phyloP scores from a whole-genome alignment of 2,113 vertebrate species.

The Rutilus rutilus region DNA sequence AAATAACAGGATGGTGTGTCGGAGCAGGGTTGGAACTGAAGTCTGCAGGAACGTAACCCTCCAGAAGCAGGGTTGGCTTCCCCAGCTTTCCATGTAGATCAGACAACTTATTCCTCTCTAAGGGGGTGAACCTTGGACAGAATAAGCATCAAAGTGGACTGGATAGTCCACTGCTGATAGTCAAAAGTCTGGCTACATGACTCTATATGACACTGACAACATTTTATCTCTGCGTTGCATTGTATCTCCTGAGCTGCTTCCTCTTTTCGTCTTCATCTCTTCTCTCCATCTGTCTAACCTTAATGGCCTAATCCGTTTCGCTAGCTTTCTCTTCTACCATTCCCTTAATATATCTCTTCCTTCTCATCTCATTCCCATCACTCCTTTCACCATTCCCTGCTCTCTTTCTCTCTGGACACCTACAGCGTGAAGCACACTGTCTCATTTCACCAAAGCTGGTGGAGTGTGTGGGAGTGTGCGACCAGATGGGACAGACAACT shows the following conservation, averaged over 20 bases:
- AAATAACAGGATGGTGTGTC: not conserved
- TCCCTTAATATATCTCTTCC: not conserved
- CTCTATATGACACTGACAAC: not conserved
- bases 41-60: not conserved
- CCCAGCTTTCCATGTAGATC: not conserved
- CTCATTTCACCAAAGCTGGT: slow-evolving; percentile 52
- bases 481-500: slow-evolving; percentile 61
- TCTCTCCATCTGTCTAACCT: slow-evolving; percentile 18
- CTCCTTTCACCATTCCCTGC: slow-evolving; percentile 34
- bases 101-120: not conserved
- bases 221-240: slow-evolving; percentile 14
- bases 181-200: not conserved
- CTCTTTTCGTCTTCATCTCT: not conserved
- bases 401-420: slow-evolving; percentile 33
- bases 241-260: slow-evolving; percentile 21
- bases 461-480: slow-evolving; percentile 58
- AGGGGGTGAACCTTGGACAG: not conserved
- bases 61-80: not conserved
- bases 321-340: slow-evolving; percentile 19
- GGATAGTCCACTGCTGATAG: not conserved
- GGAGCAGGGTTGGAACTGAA: not conserved
- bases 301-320: not conserved
- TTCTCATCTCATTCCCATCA: slow-evolving; percentile 37
- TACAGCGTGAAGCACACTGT: slow-evolving; percentile 55
- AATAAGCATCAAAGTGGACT: not conserved